phyloP scores from a whole-genome alignment of 2,113 vertebrate species.

The Heptranchias perlo region DNA sequence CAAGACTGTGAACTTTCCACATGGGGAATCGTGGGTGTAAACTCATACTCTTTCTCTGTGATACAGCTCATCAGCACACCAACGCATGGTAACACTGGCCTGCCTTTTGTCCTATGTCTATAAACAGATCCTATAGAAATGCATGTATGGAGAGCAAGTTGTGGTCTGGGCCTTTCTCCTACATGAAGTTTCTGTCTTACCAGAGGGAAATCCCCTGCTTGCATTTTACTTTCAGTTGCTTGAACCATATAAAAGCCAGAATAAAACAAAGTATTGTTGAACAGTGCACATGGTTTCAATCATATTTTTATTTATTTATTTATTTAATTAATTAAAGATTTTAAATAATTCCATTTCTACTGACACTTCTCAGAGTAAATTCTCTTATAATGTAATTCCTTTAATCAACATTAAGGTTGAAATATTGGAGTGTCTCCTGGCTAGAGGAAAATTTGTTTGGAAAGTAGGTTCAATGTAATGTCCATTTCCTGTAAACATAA shows the following conservation, averaged over 20 bases:
- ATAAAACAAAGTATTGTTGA: not conserved
- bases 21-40: conserved; percentile 31
- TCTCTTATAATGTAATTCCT: not conserved
- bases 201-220: conserved; percentile 21
- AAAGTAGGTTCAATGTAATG: not conserved
- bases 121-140: conserved; percentile 20
- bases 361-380: not conserved
- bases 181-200: conserved; percentile 23
- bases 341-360: not conserved
- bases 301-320: not conserved
- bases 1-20: conserved; percentile 26
- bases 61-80: conserved; percentile 10
- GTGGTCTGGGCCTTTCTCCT: conserved; percentile 25
- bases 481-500: not conserved
- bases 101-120: not conserved
- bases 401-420: not conserved
- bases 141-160: conserved; percentile 14
- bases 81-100: not conserved
- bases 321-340: not conserved
- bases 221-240: not conserved
- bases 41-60: not conserved
- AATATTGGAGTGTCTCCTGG: not conserved
- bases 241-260: not conserved
- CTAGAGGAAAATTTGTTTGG: not conserved
- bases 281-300: not conserved